Conservation (phyloP, 2,797 vertebrate species). For the Miichthys miiuy region DNA sequence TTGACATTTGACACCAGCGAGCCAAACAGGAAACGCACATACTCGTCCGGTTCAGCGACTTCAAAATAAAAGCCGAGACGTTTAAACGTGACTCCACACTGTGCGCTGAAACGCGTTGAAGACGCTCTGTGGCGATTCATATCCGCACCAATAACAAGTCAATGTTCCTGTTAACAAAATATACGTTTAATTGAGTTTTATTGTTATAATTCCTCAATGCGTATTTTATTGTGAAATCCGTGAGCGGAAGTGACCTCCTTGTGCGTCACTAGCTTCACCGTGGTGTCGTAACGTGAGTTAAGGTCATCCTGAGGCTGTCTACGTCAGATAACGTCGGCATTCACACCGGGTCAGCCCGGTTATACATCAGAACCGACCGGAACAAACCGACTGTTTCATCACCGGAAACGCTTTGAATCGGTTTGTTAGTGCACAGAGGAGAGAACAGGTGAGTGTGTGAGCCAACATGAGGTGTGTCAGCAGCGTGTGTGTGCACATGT, state of each 20-base stretch:
- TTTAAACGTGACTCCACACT: background rate
- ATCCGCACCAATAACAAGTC: fast-evolving
- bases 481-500: too few relatives aligned
- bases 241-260: background rate
- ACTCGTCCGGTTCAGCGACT: background rate
- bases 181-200: too few relatives aligned
- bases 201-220: fast-evolving
- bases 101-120: background rate
- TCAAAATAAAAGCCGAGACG: background rate
- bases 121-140: fast-evolving
- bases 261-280: background rate
- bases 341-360: too few relatives aligned
- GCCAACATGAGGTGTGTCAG: too few relatives aligned
- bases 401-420: background rate
- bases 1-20: constrained; percentile 20
- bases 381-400: background rate
- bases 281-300: constrained; percentile 31
- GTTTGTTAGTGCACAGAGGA: background rate
- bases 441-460: background rate
- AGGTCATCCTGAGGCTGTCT: constrained; percentile 27
- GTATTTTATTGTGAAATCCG: constrained; percentile 23
- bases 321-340: background rate
- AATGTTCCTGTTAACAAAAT: too few relatives aligned
- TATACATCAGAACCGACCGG: too few relatives aligned
- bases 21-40: background rate